These are phyloP conservation scores for Metacarcinus magister DNA, from an alignment of 2,888 invertebrate genomes.

Conservation along the genomic window DNA sequence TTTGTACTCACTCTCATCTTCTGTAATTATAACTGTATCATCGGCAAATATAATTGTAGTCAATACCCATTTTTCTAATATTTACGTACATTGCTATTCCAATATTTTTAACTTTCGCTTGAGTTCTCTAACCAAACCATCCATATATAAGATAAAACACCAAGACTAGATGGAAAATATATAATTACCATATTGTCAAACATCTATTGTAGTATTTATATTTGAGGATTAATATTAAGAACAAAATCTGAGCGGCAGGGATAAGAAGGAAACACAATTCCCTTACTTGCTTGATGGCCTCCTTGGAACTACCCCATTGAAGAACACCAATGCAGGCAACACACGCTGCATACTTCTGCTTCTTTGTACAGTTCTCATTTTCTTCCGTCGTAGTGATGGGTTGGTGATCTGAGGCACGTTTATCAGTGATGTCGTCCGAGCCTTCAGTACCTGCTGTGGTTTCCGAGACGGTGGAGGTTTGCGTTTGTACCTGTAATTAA, in stretches of 20 bases:
- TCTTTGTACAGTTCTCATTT: slow-evolving; percentile 50
- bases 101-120: too few species aligned
- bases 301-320: slow-evolving; percentile 47
- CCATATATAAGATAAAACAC: too few species aligned
- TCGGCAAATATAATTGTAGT: too few species aligned
- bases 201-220: neutral
- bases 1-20: too few species aligned
- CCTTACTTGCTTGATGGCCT: slow-evolving; percentile 50
- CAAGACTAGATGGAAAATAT: neutral
- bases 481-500: neutral
- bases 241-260: neutral
- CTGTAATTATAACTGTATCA: too few species aligned
- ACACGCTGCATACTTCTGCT: slow-evolving; percentile 71
- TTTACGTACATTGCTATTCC: too few species aligned
- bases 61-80: too few species aligned
- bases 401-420: neutral
- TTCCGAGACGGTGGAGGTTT: neutral
- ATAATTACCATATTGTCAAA: neutral
- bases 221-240: neutral
- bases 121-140: too few species aligned
- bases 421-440: neutral
- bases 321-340: slow-evolving; percentile 67
- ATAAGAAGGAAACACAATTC: neutral
- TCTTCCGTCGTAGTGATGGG: neutral
- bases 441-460: neutral